phyloP scores from a whole-genome alignment of 2,113 vertebrate species.

The Anseranas semipalmata region DNA sequence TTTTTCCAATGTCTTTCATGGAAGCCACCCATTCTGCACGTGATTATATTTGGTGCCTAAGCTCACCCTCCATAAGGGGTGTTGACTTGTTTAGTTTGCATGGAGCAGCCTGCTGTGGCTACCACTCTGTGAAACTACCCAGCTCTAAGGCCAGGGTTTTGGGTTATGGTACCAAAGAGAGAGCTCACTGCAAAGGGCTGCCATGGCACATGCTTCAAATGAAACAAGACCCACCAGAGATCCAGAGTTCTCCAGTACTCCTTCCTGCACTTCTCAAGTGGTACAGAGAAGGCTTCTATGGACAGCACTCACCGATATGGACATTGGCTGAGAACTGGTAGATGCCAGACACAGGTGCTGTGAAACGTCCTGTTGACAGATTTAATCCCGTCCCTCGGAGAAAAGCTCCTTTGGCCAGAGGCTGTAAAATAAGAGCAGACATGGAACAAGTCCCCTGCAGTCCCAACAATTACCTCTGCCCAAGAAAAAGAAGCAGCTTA shows the following conservation, averaged over 20 bases:
- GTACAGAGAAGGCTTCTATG: background rate
- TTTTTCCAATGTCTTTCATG: background rate
- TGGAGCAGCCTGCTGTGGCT: background rate
- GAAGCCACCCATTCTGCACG: background rate
- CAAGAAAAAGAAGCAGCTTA: rapidly evolving
- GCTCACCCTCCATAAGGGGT: background rate
- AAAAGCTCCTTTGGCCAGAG: slow-evolving; percentile 90
- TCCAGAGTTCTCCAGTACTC: background rate
- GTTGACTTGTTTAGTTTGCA: background rate
- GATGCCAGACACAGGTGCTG: slow-evolving; percentile 88
- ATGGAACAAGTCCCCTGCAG: background rate
- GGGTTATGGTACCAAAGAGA: background rate
- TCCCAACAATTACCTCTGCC: background rate
- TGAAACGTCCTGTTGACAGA: slow-evolving; percentile 89
- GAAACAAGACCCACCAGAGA: background rate
- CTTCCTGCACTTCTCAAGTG: background rate
- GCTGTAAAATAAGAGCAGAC: slow-evolving; percentile 67
- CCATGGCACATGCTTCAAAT: background rate
- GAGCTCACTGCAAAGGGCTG: background rate
- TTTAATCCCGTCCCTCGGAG: slow-evolving; percentile 89
- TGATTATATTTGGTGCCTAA: background rate
- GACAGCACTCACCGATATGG: slow-evolving; percentile 84
- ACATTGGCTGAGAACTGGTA: slow-evolving; percentile 95
- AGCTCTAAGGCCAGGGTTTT: background rate
- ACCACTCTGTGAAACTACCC: background rate